Evolutionary conservation across 2,888 invertebrate genomes (phyloP), one percentile per base, ranked within the genome.

Genomic region (Polydrusus cervinus): DNA sequence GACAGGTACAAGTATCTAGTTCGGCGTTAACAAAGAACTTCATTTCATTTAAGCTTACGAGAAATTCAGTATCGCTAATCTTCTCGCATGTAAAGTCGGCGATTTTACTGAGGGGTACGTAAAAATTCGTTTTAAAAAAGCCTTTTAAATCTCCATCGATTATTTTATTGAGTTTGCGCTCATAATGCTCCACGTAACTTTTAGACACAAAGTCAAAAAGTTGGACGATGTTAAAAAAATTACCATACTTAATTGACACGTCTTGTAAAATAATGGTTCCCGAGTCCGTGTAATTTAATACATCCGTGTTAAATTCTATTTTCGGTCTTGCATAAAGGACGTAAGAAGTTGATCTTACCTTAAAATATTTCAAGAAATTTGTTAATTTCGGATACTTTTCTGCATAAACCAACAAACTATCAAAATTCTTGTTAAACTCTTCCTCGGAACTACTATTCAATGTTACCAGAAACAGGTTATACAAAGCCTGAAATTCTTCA

Each of bases 41-140:
- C 13, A 34, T 40, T 8, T 57, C 55, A 18, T 57, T 65, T 30
- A 64, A 30, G 13, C 60, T 64, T 6, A 74, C 74, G 6, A 57
- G 43, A 62, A 70, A 74, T 11, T 74, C 74, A 2, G 70, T 66
- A 43, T 70, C 65, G 40, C 51, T 70, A 10, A 70, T 53, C 60
- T 70, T 65, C 18, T 55, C 40, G 18, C 69, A 69, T 9, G 57
- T 69, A 38, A 74, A 74, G 18, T 65, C 60, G 0, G 49, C 49
- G 3, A 66, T 69, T 60, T 66, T 38, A 30, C 45, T 70, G 11
- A 66, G 49, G 13, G 69, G 65, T 16, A 70, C 74, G 13, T 64
- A 74, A 49, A 74, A 74, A 49, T 70, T 70, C 7, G 74, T 74
- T 57, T 70, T 74, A 30, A 65, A 74, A 51, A 70, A 74, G n/a